A percentile compares a stretch with the other conserved stretches of the same genome.
Evolutionary conservation across 2,797 vertebrate species (phyloP).

Genomic region (Sebastes diploproa): DNA sequence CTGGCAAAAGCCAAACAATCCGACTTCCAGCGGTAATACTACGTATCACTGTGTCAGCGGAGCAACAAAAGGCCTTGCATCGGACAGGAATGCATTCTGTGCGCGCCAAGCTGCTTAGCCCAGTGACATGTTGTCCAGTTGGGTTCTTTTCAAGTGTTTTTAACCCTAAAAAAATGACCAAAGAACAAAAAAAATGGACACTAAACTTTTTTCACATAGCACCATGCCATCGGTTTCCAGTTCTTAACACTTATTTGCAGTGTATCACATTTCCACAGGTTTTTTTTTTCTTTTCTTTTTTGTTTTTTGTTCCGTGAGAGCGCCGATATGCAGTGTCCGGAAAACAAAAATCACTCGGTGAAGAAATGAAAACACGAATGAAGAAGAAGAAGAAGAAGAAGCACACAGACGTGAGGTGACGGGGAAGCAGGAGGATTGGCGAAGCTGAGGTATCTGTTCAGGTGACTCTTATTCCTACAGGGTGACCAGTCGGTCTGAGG

Average conservation of each 20-base stretch:
- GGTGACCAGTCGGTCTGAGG: slow-evolving; percentile 6
- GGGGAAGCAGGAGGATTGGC: neutral
- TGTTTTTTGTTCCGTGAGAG: neutral
- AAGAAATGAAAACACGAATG: neutral
- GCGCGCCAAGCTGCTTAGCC: slow-evolving; percentile 54
- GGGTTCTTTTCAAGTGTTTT: slow-evolving; percentile 32
- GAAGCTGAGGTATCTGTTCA: slow-evolving; percentile 58
- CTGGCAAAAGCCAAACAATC: slow-evolving; percentile 43
- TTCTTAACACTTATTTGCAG: slow-evolving; percentile 37
- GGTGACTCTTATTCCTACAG: slow-evolving; percentile 15
- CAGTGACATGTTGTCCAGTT: slow-evolving; percentile 43
- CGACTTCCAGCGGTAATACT: slow-evolving; percentile 50
- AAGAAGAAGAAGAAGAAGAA: neutral
- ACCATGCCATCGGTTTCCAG: slow-evolving; percentile 73
- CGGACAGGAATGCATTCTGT: slow-evolving; percentile 45
- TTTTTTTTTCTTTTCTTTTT: neutral
- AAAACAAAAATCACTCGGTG: neutral
- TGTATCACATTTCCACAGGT: slow-evolving; percentile 52
- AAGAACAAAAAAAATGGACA: slow-evolving; percentile 1
- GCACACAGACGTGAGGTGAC: neutral
- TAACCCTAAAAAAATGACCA: neutral
- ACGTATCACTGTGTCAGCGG: slow-evolving; percentile 35
- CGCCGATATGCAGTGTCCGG: neutral
- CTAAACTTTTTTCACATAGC: slow-evolving; percentile 59
- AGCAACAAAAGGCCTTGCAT: slow-evolving; percentile 45